Evolutionary conservation across 2,113 vertebrate genomes (phyloP).

Genomic region (Alethe castanea): DNA sequence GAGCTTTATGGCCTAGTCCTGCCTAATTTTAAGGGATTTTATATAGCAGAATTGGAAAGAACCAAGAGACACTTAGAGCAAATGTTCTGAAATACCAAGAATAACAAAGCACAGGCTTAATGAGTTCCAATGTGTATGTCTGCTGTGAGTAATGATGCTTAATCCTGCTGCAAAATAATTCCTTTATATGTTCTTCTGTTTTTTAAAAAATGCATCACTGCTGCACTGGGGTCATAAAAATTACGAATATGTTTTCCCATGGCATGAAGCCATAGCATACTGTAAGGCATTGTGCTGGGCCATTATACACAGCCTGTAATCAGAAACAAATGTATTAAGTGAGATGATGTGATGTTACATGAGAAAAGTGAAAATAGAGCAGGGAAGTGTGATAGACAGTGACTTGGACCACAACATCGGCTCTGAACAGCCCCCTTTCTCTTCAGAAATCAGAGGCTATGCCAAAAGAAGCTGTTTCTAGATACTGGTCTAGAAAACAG

Average conservation of each 20-base stretch:
- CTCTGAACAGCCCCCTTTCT: constrained; percentile 40
- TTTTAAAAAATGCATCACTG: constrained; percentile 69
- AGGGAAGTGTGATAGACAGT: constrained; percentile 62
- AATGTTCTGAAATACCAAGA: constrained; percentile 65
- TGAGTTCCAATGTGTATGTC: constrained; percentile 66
- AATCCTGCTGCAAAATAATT: constrained; percentile 73
- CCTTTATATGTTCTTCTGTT: constrained; percentile 67
- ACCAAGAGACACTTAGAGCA: constrained; percentile 33
- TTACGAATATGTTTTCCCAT: constrained; percentile 79
- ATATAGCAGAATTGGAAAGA: constrained; percentile 41
- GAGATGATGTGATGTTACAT: constrained; percentile 74
- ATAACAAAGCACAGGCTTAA: constrained; percentile 60
- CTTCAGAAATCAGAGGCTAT: constrained; percentile 30
- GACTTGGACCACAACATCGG: constrained; percentile 42
- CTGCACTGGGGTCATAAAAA: constrained; percentile 73
- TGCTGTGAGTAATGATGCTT: constrained; percentile 65
- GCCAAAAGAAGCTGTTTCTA: constrained; percentile 61
- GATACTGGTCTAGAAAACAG: constrained; percentile 42
- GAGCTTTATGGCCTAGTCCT: constrained; percentile 29
- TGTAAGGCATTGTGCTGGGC: constrained; percentile 58
- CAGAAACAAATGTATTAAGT: constrained; percentile 78
- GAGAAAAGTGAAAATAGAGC: constrained; percentile 68
- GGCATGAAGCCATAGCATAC: constrained; percentile 68
- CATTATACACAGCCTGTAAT: constrained; percentile 70
- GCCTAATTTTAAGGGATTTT: constrained; percentile 45